Base-by-base conservation (phyloP, 2,797 vertebrate species). In the Peromyscus attwateri region DNA sequence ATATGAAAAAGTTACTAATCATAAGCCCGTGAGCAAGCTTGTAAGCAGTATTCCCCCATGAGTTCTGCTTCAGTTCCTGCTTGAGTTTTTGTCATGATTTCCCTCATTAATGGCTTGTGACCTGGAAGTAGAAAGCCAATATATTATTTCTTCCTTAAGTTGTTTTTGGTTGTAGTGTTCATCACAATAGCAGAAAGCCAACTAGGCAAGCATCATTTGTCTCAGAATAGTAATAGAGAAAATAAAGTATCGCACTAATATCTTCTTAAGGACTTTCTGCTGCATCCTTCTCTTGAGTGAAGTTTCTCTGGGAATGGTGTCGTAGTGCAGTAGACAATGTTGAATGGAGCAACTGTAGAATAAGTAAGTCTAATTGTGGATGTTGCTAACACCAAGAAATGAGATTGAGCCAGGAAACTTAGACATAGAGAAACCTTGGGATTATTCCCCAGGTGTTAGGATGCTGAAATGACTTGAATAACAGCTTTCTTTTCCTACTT, bases 401-500 rank as follows among this genome's bases (percentile, higher is more conserved):
- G 8, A 83, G 60, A 31, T 29, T 43, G 29, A 16, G 31, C 34
- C 29, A 87, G 6, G 2, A 79, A 87, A 17, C 4, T 27, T 4
- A 75, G 6, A 81, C 57, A 46, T 43, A 57, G 37, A 13, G 46
- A 70, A 75, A 66, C 17, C n/a, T 75, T 87, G 25, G 6, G 17
- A 4, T 96, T 68, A n/a, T 31, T 25, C 37, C 66, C 80, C 49
- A 55, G 60, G 17, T 14, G 55, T 57, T 17, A 29, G 12, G 3
- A 0, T n/a, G 6, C 16, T n/a, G 0, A 85, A 10, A 3, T 82
- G 13, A 4, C 0, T 62, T 70, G 37, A 77, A 66, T 71, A 40
- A 16, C 29, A n/a, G 71, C 4, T 10, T 6, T 16, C 5, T 0
- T 23, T 14, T 25, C 17, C 21, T 7, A 27, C 16, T 4, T 2